A percentile compares a stretch with the other conserved stretches of the same genome.
Conservation (phyloP, 2,113 vertebrate species). For the Chloroceryle aenea region DNA sequence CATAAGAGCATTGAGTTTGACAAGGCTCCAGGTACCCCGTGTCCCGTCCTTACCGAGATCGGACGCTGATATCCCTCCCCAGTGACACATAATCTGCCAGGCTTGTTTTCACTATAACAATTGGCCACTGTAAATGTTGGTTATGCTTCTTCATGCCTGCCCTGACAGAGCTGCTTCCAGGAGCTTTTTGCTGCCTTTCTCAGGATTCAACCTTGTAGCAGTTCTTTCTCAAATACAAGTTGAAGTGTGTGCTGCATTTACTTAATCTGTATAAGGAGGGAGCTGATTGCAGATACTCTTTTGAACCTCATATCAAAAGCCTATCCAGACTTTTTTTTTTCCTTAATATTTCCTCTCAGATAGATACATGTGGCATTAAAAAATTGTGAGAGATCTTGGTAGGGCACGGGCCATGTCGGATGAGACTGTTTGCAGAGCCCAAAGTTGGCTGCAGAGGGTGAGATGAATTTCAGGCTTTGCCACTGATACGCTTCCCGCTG, state of each 20-base stretch:
- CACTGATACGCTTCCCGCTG: accelerated
- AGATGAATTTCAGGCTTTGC: neutral
- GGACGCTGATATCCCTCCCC: conserved; percentile 69
- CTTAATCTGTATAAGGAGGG: neutral
- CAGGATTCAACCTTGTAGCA: neutral
- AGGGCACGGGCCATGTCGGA: accelerated
- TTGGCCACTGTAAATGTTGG: conserved; percentile 68
- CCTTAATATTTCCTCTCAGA: neutral
- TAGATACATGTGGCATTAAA: neutral
- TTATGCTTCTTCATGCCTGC: neutral
- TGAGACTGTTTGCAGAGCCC: neutral
- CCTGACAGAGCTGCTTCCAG: neutral
- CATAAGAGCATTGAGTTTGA: conserved; percentile 74
- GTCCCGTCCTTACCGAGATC: conserved; percentile 64
- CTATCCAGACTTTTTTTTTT: neutral
- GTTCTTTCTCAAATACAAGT: neutral
- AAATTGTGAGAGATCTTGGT: neutral
- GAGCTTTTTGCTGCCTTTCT: neutral
- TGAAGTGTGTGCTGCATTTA: neutral
- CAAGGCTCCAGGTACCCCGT: conserved; percentile 70
- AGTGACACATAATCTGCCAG: conserved; percentile 74
- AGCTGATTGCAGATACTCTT: neutral
- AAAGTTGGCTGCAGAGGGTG: neutral
- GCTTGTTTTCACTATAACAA: conserved; percentile 77
- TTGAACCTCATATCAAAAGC: neutral